Evolutionary conservation across 2,113 vertebrate genomes (phyloP).

Genomic region (Hippocampus abdominalis): DNA sequence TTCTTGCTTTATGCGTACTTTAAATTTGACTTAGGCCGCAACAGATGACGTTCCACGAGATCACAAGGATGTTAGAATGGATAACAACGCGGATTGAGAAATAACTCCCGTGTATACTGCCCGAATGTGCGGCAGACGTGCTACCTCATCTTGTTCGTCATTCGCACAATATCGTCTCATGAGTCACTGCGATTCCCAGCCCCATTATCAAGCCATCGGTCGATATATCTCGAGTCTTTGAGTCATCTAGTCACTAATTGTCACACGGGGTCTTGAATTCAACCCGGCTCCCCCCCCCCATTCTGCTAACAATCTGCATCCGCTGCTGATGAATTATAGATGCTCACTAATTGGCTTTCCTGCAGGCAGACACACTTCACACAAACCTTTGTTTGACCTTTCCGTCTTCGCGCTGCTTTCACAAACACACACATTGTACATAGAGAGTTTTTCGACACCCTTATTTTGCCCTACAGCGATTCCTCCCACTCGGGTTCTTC

Average conservation of each 20-base stretch:
- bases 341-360: conserved; percentile 54
- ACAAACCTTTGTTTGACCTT: conserved; percentile 16
- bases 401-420: not conserved
- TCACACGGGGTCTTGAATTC: conserved; percentile 24
- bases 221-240: not conserved
- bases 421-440: not conserved
- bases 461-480: not conserved
- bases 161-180: not conserved
- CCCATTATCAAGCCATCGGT: not conserved
- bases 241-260: not conserved
- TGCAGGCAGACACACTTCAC: conserved; percentile 18
- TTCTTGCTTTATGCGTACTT: too few relatives aligned
- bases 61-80: too few relatives aligned
- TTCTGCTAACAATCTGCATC: conserved; percentile 18
- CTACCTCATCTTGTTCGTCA: not conserved
- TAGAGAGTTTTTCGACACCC: not conserved
- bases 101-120: too few relatives aligned
- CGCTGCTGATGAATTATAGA: conserved; percentile 66
- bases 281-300: not conserved
- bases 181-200: not conserved
- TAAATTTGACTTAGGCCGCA: too few relatives aligned
- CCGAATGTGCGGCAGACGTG: not conserved
- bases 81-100: too few relatives aligned
- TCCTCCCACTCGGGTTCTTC: not conserved
- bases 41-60: too few relatives aligned